Evolutionary conservation across 1,140 invertebrate species (phyloP).

Genomic region (Philotrypesis tridentata): DNA sequence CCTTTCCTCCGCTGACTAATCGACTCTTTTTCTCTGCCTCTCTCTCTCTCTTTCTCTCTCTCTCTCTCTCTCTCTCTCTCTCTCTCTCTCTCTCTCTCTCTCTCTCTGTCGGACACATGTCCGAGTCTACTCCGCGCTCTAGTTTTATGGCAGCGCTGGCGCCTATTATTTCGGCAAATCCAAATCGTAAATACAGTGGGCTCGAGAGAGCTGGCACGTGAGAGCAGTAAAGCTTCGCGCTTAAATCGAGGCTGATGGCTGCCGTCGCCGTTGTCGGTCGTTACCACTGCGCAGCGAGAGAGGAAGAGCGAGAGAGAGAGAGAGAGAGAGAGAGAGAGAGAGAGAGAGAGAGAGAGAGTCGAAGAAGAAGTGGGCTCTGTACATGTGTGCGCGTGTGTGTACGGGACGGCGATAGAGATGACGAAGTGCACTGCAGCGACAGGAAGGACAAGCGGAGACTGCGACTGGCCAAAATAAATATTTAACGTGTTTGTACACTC

Average conservation of each 20-base stretch:
- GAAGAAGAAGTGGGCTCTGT: neutral
- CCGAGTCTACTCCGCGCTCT: neutral
- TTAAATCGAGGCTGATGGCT: constrained; percentile 51
- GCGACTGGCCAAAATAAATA: constrained; percentile 26
- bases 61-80: neutral
- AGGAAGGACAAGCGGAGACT: neutral
- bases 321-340: neutral
- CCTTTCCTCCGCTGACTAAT: neutral
- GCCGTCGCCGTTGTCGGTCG: neutral
- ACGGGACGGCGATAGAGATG: constrained; percentile 19
- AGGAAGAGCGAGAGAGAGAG: neutral
- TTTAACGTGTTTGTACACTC: neutral
- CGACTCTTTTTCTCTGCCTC: neutral
- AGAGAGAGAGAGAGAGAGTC: neutral
- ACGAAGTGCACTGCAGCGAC: neutral
- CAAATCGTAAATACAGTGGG: constrained; percentile 53
- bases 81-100: too few species aligned
- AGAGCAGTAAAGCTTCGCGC: constrained; percentile 46
- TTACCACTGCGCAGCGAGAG: neutral
- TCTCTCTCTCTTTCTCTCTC: too few species aligned
- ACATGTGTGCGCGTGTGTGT: neutral
- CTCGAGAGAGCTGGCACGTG: constrained; percentile 50
- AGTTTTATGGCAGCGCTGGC: constrained; percentile 4
- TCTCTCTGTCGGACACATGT: neutral
- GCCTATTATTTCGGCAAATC: constrained; percentile 56